phyloP scores from a whole-genome alignment of 2,888 invertebrate species.

The Crematogaster levior region DNA sequence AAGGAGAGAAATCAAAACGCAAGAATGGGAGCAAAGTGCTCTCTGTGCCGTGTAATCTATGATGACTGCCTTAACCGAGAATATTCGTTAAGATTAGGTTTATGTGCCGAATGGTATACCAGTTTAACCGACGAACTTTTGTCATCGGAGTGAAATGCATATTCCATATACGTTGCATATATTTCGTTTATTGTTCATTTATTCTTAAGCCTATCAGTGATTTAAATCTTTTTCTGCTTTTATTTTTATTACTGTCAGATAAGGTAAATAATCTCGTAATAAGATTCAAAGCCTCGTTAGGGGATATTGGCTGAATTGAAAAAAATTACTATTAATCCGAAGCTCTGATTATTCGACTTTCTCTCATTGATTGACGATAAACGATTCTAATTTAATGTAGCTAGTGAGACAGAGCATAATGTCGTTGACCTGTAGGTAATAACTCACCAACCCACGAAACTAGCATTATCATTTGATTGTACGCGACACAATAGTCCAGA shows the following conservation, averaged over 20 bases:
- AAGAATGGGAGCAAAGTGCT: conserved; percentile 51
- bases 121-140: background rate
- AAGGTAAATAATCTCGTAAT: background rate
- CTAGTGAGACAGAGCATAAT: conserved; percentile 60
- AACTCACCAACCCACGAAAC: conserved; percentile 59
- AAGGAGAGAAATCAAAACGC: conserved; percentile 50
- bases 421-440: conserved; percentile 66
- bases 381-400: conserved; percentile 72
- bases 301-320: conserved; percentile 19
- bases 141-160: background rate
- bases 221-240: background rate
- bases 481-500: conserved; percentile 40
- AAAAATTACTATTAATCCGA: conserved; percentile 38
- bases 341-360: conserved; percentile 59
- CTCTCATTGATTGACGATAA: conserved; percentile 74
- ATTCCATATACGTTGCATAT: background rate
- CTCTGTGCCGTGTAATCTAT: conserved; percentile 76
- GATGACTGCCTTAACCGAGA: conserved; percentile 74
- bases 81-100: conserved; percentile 73
- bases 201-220: background rate
- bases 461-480: conserved; percentile 48
- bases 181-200: background rate
- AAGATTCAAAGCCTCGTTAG: background rate
- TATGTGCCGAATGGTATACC: conserved; percentile 24
- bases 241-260: background rate